Evolutionary conservation across 2,888 invertebrate species (phyloP).

Genomic region (Metallyticus violacea): DNA sequence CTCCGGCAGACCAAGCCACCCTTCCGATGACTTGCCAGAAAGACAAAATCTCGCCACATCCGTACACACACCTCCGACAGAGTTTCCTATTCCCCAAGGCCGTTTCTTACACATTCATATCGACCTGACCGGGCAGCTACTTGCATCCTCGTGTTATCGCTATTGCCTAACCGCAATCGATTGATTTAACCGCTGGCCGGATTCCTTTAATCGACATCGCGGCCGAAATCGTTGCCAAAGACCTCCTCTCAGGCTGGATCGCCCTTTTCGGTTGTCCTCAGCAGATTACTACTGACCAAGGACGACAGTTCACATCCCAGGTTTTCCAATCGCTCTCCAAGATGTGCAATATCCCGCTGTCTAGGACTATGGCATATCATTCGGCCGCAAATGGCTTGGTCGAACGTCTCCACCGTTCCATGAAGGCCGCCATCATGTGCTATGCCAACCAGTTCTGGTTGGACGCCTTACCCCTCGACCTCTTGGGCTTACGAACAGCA

Average conservation of each 20-base stretch:
- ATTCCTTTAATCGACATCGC: conserved; percentile 40
- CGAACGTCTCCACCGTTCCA: too few relatives aligned
- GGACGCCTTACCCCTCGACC: too few relatives aligned
- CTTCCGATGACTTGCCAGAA: neutral
- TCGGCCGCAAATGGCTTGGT: too few relatives aligned
- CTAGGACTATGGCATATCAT: too few relatives aligned
- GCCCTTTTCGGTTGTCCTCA: conserved; percentile 40
- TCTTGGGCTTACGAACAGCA: too few relatives aligned
- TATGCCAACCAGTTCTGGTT: too few relatives aligned
- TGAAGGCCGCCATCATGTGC: too few relatives aligned
- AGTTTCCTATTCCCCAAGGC: neutral
- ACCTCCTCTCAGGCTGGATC: conserved; percentile 39
- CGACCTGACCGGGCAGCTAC: neutral
- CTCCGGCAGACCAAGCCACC: neutral
- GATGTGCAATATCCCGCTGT: too few relatives aligned
- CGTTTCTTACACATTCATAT: neutral
- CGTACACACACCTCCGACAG: neutral
- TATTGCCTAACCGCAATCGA: neutral
- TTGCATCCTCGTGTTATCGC: neutral
- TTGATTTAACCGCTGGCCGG: neutral
- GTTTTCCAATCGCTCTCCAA: conserved; percentile 34
- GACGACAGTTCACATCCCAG: conserved; percentile 38
- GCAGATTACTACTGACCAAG: conserved; percentile 41
- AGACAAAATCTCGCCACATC: neutral
- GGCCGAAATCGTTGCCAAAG: conserved; percentile 38